These are phyloP conservation scores for Aricia artaxerxes DNA, from an alignment of 2,888 invertebrate species.

Conservation along the genomic window DNA sequence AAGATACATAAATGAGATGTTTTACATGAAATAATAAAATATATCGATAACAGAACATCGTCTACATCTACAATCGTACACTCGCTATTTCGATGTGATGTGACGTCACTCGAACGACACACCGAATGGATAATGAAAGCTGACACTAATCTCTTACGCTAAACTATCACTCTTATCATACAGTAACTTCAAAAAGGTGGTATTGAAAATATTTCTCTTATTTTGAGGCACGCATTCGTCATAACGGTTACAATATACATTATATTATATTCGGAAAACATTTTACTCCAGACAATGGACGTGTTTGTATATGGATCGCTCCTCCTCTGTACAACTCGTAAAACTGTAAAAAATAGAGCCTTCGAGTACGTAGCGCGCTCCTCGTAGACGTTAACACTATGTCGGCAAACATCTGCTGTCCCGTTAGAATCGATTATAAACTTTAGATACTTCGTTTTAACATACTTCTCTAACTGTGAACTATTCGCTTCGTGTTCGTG, in stretches of 20 bases:
- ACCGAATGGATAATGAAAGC: constrained; percentile 35
- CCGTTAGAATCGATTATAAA: constrained; percentile 61
- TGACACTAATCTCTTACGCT: constrained; percentile 33
- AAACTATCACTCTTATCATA: constrained; percentile 40
- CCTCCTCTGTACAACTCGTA: constrained; percentile 59
- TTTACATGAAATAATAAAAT: constrained; percentile 28
- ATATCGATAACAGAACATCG: constrained; percentile 20
- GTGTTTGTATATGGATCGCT: constrained; percentile 62
- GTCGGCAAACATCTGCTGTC: constrained; percentile 66
- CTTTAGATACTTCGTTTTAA: constrained; percentile 53
- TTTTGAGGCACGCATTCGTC: constrained; percentile 71
- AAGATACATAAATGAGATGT: constrained; percentile 15
- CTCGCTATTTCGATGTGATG: constrained; percentile 26
- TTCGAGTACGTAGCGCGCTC: constrained; percentile 61
- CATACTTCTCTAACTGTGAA: constrained; percentile 54
- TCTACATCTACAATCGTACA: constrained; percentile 20
- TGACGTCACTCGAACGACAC: constrained; percentile 27
- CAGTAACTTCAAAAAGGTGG: constrained; percentile 52
- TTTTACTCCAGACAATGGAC: constrained; percentile 63
- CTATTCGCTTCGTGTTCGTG: constrained; percentile 59
- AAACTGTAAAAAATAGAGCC: constrained; percentile 76
- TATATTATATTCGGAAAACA: constrained; percentile 54
- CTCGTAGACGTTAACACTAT: constrained; percentile 57
- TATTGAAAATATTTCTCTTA: constrained; percentile 67
- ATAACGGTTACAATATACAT: constrained; percentile 57